A percentile compares a stretch with the other conserved stretches of the same genome.
These are phyloP conservation scores for Atta colombica DNA, from an alignment of 1,140 invertebrate genomes.

Conservation along the genomic window DNA sequence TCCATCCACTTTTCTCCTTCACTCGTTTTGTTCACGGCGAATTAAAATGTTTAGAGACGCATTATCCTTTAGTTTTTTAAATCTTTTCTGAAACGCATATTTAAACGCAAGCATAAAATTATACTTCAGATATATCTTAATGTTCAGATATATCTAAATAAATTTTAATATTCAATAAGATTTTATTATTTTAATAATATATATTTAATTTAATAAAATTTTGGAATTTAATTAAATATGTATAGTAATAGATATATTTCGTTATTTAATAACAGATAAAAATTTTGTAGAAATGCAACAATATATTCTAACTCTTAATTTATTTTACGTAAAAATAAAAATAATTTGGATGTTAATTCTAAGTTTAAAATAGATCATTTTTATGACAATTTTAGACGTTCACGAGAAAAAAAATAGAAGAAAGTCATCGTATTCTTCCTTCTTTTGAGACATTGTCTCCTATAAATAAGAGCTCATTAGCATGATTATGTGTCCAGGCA, in stretches of 20 bases:
- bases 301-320: not conserved
- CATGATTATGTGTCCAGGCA: slow-evolving; percentile 68
- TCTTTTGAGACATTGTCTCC: slow-evolving; percentile 51
- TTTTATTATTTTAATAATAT: not conserved
- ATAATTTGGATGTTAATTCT: not conserved
- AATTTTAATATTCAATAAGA: not conserved
- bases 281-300: too few species aligned
- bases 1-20: slow-evolving; percentile 18
- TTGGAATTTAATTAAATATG: not conserved
- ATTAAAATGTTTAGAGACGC: not conserved
- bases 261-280: not conserved
- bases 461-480: slow-evolving; percentile 68
- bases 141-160: not conserved
- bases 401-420: not conserved
- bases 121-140: not conserved
- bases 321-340: not conserved
- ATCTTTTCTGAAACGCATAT: not conserved
- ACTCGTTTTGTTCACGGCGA: not conserved
- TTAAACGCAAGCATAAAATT: not conserved
- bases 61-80: not conserved
- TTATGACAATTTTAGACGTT: not conserved
- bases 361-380: not conserved
- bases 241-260: not conserved
- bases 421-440: slow-evolving; percentile 1
- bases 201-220: not conserved